Conservation (phyloP, 2,113 vertebrate genomes). For the Chelonoidis abingdonii region DNA sequence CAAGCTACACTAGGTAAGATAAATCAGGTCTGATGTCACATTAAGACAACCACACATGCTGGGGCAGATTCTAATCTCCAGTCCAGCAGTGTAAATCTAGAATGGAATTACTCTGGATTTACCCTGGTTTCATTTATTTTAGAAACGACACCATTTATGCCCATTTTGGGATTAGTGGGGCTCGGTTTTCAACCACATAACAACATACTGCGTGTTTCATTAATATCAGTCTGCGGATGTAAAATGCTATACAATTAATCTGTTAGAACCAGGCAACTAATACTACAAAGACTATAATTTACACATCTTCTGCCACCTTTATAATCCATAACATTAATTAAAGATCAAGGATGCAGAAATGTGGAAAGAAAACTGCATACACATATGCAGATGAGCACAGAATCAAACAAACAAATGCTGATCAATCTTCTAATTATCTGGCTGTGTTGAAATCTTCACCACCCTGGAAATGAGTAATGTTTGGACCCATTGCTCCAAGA, state of each 20-base stretch:
- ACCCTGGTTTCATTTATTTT: not conserved
- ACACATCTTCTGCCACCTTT: slow-evolving; percentile 50
- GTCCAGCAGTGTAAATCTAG: not conserved
- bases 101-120: not conserved
- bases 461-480: not conserved
- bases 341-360: slow-evolving; percentile 12
- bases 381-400: slow-evolving; percentile 38
- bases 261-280: slow-evolving; percentile 54
- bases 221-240: slow-evolving; percentile 1
- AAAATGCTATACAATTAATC: slow-evolving; percentile 54
- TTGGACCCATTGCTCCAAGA: not conserved
- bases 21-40: not conserved
- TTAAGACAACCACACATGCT: not conserved
- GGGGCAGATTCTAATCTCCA: not conserved
- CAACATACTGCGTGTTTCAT: not conserved
- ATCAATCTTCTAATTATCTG: not conserved
- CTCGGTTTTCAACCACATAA: not conserved
- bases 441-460: not conserved
- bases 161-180: not conserved
- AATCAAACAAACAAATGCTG: slow-evolving; percentile 1
- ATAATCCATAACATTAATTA: slow-evolving; percentile 42
- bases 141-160: not conserved
- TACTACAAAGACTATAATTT: slow-evolving; percentile 47
- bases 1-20: not conserved
- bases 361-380: slow-evolving; percentile 16